Evolutionary conservation across 1,140 invertebrate genomes (phyloP).

Genomic region (Bombus sibiricus): DNA sequence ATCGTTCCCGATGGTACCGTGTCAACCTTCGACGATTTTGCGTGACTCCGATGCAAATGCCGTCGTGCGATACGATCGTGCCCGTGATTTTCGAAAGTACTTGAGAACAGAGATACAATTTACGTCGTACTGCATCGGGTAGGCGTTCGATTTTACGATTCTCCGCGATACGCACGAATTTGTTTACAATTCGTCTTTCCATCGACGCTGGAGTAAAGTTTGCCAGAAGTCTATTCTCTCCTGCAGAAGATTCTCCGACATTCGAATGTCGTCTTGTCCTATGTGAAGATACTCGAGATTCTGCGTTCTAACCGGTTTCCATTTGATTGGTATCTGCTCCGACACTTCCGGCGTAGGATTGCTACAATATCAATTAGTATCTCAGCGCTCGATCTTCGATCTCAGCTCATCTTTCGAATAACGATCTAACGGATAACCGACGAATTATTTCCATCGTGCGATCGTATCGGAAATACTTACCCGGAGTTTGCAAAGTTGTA

Average conservation of each 20-base stretch:
- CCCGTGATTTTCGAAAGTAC: not conserved
- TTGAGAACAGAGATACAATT: not conserved
- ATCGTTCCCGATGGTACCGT: no score
- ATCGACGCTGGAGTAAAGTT: conserved; percentile 52
- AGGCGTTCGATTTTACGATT: not conserved
- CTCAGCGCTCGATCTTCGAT: no score
- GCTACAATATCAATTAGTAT: conserved; percentile 68
- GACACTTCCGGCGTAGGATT: conserved; percentile 82
- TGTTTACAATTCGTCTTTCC: conserved; percentile 71
- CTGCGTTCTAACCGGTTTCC: conserved; percentile 80
- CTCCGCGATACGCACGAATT: no score
- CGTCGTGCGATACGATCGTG: not conserved
- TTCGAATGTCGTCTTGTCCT: conserved; percentile 71
- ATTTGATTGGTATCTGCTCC: conserved; percentile 74
- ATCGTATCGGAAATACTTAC: conserved; percentile 77
- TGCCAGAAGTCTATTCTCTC: conserved; percentile 81
- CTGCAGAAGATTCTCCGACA: conserved; percentile 75
- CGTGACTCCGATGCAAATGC: no score
- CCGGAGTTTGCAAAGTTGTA: conserved; percentile 87
- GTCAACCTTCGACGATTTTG: no score
- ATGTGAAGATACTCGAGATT: conserved; percentile 81
- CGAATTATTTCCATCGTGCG: no score
- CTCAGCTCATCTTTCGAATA: no score
- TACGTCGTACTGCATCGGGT: not conserved
- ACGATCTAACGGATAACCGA: no score